Base-by-base conservation (phyloP, 2,888 invertebrate genomes). In the Melipona beecheii region DNA sequence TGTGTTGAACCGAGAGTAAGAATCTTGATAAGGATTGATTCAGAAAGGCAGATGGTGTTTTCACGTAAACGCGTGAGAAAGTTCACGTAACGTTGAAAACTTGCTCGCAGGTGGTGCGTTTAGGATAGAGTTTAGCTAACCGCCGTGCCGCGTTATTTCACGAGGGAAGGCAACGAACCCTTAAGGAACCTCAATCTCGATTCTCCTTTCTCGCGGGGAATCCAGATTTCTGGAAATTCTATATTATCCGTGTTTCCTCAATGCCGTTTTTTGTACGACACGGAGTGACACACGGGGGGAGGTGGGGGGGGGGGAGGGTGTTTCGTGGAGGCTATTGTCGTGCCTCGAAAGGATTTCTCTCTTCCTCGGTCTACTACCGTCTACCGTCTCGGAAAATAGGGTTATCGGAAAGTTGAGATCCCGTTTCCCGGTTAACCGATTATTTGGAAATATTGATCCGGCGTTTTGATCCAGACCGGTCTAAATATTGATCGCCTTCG, bases 391-490 rank as follows among this genome's bases (percentile, higher is more conserved):
- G 58, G 43, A 60, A 81, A 81, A 75, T 79, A 80, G 73, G 78
- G 78, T 69, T 78, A n/a, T n/a, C n/a, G 80, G 83, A 90, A 91
- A 91, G 85, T 75, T 83, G 85, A 90, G 66, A 75, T 36, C 36
- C 56, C 71, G 64, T 80, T 27, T 27, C 76, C 74, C 71, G 85
- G 88, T 86, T 87, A 86, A 87, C 78, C 86, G 79, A 82, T 83
- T 91, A 88, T 92, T 92, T 92, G 90, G 88, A 92, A 93, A 93
- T 92, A 92, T 91, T 91, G 91, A 91, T 86, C 86, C 74, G 72
- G 74, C 72, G 86, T 89, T 76, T 76, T 76, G 83, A 85, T 87
- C 81, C 83, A 73, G 83, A 88, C 86, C 85, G 90, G 86, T 91
- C 91, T 84, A 91, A 91, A 92, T 92, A 92, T 92, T 91, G 90